Evolutionary conservation across 2,113 vertebrate species (phyloP), one percentile per base, ranked within the genome.

Genomic region (Colaptes auratus): DNA sequence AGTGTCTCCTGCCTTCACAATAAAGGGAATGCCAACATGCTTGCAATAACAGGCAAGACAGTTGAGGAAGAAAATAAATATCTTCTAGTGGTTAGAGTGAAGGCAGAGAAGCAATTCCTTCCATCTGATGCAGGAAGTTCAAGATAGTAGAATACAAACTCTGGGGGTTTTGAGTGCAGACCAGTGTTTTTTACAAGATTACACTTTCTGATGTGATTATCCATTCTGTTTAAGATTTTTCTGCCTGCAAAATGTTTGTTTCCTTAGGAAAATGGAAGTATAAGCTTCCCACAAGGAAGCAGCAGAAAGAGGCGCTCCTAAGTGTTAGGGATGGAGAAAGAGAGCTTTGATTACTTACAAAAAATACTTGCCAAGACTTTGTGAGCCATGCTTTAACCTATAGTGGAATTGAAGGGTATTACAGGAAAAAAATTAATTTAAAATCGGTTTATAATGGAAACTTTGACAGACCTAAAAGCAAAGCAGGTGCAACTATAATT

Each of bases 401-500:
- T 33, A 56, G 50, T 79, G 42, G 82, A 53, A 52, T 78, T 91
- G 76, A 95, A 90, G 33, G 31, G 18, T 46, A 71, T 72, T 91
- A 30, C 36, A 77, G 89, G 82, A 89, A 52, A 48, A 9, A 9
- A 21, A 50, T n/a, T n/a, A n/a, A n/a, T 61, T 71, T 66, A 67
- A 92, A 95, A 64, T 53, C 52, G 27, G 33, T 69, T 93, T 82
- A 24, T 64, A 81, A 89, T 82, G 30, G 78, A 96, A 96, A 70
- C 33, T 39, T 42, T 86, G 65, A 86, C 83, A 94, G 60, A 85
- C 19, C 84, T 44, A 83, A 85, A 94, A 93, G 92, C 35, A 48
- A 80, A 79, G 82, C 81, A 92, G 86, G 85, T 93, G 82, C 84
- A 81, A 70, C 82, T 93, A 27, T 82, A 96, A 88, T 95, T 94